Evolutionary conservation across 2,113 vertebrate genomes (phyloP).

Genomic region (Lophura nycthemera): DNA sequence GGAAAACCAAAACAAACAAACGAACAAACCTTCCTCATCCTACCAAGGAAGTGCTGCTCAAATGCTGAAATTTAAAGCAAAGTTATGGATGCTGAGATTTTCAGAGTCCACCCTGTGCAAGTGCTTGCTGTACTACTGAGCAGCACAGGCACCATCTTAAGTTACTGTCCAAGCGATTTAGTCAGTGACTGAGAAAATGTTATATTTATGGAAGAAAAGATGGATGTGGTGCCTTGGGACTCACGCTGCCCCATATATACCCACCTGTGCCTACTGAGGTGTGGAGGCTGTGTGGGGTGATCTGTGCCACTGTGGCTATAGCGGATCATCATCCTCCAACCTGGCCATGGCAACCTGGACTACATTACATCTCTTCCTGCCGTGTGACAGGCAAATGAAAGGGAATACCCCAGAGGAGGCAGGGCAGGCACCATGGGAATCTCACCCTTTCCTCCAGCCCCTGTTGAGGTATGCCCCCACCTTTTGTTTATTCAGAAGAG

Average conservation of each 20-base stretch:
- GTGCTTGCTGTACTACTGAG: not conserved
- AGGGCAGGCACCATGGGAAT: not conserved
- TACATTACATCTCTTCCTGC: not conserved
- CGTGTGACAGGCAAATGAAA: not conserved
- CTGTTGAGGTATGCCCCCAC: not conserved
- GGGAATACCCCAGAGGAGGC: not conserved
- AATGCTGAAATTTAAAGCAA: not conserved
- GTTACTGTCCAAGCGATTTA: not conserved
- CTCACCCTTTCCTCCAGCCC: not conserved
- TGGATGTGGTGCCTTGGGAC: not conserved
- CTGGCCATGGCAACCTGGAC: not conserved
- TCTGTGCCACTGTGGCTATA: not conserved
- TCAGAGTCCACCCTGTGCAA: not conserved
- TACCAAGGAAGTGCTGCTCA: not conserved
- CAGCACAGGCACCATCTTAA: slow-evolving; percentile 22
- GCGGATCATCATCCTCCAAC: not conserved
- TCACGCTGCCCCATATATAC: not conserved
- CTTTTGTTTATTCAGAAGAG: slow-evolving; percentile 18
- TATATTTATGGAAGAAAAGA: not conserved
- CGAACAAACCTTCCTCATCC: not conserved
- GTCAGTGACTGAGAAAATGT: not conserved
- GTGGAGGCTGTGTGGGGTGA: not conserved
- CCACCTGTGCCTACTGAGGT: not conserved
- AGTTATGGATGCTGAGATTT: not conserved
- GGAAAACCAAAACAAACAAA: not conserved